Evolutionary conservation across 2,888 invertebrate genomes (phyloP), one percentile per base, ranked within the genome.

Genomic region (Apotomis turbidana): DNA sequence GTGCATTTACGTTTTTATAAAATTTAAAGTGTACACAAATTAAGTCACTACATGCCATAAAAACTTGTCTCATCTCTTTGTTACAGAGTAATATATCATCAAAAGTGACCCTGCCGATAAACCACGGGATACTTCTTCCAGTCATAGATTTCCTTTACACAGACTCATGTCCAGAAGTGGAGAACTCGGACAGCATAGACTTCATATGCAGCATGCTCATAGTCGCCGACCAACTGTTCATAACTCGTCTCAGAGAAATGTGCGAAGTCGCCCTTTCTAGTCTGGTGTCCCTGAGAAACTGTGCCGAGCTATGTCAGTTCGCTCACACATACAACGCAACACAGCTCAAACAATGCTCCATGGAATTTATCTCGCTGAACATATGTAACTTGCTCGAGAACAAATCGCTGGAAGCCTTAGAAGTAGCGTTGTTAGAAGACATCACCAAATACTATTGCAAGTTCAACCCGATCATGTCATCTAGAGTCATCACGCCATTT

Each of bases 301-400:
- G 95, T 71, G 94, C 95, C 0, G 96, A 97, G 79, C 91, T 98
- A 73, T 90, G 97, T 70, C 95, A 97, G 79, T 95, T 98, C 80
- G 95, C 97, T 0, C 94, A 94, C 75, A 94, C 95, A 9, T 97
- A 97, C 88, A 97, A 97, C 83, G 97, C 97, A 5, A 83, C 89
- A 0, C 95, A 97, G 76, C 90, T 98, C 12, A 96, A 96, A 86
- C 89, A 90, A 12, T 95, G 95, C 74, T 96, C 96, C 84, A 95
- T 97, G 94, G 95, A 97, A 80, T 98, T 96, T 81, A 96, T 98
- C 73, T 95, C 95, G 5, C 91, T 96, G 63, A 98, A 98, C 87
- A 86, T 98, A 58, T 90, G 95, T 5, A 94, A 96, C 15, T 89
- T 97, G 10, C 88, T 98, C 5, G 96, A 97, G 85, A 94, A 94